Evolutionary conservation across 2,113 vertebrate species (phyloP), one percentile per base, ranked within the genome.

Genomic region (Gymnobelideus leadbeateri): DNA sequence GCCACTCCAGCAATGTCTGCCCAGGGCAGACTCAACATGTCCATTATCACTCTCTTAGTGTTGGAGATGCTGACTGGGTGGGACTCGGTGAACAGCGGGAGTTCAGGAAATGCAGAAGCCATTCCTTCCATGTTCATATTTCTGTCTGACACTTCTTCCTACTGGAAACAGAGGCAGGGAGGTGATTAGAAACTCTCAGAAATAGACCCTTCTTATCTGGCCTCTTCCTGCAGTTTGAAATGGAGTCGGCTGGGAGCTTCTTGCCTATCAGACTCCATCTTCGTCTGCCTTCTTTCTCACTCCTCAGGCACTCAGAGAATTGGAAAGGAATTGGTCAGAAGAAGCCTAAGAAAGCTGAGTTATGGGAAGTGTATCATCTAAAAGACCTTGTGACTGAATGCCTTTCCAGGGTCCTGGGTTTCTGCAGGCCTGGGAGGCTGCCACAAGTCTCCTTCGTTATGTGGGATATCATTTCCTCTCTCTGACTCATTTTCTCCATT

Each of bases 151-250:
- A 55, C 9, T 4, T 89, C 90, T 94, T 91, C 90, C 47, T 92
- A 91, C 11, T 53, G 77, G 89, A 93, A 91, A 8, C 90, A 2
- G 51, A 90, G 26, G 47, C 55, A 55, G 89, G 89, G 12, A n/a
- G 89, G 31, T 68, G 89, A 61, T 28, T 89, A 26, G 84, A 90
- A 94, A 23, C 51, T 90, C 90, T 91, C 49, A 37, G 90, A 50
- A 57, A 92, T 93, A 95, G 93, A 51, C 52, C 31, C 12, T 8
- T 90, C 89, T 95, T 77, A 28, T 96, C 47, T 57, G 53, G 9
- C 55, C 21, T 51, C 4, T 47, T 37, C 55, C n/a, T 91, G 57
- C 43, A 54, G 25, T 43, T 25, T 90, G 95, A 91, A 93, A 90
- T 61, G 93, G 90, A 93, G 77, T 92, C 55, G 43, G 49, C 49